Evolutionary conservation across 2,888 invertebrate species (phyloP).

Genomic region (Lepeophtheirus nordmannii): DNA sequence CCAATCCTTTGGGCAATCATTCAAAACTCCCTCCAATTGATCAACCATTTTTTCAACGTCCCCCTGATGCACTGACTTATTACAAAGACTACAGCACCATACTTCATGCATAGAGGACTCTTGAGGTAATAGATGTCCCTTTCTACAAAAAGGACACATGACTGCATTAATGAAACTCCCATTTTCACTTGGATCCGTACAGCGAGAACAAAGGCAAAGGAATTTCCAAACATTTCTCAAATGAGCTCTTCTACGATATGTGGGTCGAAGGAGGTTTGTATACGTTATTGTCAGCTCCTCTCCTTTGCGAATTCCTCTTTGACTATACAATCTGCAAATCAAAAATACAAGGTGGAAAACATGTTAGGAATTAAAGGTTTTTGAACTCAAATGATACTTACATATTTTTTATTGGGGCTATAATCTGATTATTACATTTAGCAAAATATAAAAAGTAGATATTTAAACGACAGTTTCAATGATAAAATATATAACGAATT

Average conservation of each 20-base stretch:
- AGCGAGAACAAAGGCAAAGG: neutral
- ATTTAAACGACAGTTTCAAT: too few species aligned
- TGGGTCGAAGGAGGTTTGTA: constrained; percentile 14
- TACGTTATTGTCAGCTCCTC: constrained; percentile 15
- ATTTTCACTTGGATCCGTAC: constrained; percentile 8
- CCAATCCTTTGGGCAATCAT: too few species aligned
- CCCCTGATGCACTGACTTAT: too few species aligned
- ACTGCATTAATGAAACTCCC: neutral
- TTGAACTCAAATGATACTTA: neutral
- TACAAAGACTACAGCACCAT: too few species aligned
- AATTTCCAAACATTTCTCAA: constrained; percentile 1
- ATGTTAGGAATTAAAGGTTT: neutral
- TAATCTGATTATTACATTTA: too few species aligned
- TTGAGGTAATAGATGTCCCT: neutral
- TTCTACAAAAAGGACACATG: neutral
- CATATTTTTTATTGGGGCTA: too few species aligned
- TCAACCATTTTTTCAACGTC: too few species aligned
- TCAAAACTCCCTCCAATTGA: too few species aligned
- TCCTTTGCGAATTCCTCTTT: constrained; percentile 3
- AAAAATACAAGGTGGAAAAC: constrained; percentile 1
- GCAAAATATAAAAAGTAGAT: too few species aligned
- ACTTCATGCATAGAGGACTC: too few species aligned
- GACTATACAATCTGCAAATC: constrained; percentile 7
- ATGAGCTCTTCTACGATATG: constrained; percentile 1
- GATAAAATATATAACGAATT: too few species aligned